phyloP scores from a whole-genome alignment of 2,888 invertebrate species.

The Myopa tessellatipennis region DNA sequence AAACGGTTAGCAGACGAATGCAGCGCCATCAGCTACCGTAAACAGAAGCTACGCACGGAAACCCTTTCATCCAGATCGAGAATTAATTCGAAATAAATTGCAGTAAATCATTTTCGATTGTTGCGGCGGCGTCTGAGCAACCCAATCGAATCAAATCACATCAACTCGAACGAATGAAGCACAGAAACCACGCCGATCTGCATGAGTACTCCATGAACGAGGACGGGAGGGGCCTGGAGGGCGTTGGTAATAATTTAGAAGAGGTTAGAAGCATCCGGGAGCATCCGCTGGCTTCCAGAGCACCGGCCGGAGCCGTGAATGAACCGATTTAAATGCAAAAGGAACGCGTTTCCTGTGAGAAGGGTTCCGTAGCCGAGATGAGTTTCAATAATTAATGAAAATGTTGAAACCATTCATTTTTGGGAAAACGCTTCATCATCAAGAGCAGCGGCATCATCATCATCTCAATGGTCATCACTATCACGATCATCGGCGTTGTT shows the following conservation, averaged over 20 bases:
- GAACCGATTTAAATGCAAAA: neutral
- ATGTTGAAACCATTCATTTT: no score
- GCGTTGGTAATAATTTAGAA: slow-evolving; percentile 16
- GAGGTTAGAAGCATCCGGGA: neutral
- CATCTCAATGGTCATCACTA: no score
- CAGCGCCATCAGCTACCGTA: slow-evolving; percentile 13
- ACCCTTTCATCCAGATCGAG: slow-evolving; percentile 20
- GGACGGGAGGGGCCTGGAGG: neutral
- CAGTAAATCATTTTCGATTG: slow-evolving; percentile 44
- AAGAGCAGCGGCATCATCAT: neutral
- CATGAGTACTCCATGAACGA: neutral
- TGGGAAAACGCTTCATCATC: neutral
- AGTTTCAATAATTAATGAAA: no score
- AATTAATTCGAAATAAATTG: slow-evolving; percentile 50
- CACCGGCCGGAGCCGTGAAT: neutral
- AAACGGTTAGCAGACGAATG: neutral
- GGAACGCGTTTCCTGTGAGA: neutral
- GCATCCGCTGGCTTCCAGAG: neutral
- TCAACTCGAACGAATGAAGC: neutral
- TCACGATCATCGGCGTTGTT: no score
- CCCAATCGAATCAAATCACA: neutral
- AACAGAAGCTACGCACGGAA: slow-evolving; percentile 23
- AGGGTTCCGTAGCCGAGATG: neutral
- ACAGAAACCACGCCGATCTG: slow-evolving; percentile 11
- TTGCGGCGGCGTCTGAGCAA: slow-evolving; percentile 23